A percentile compares a stretch with the other conserved stretches of the same genome.
Conservation (phyloP, 2,888 invertebrate genomes). For the Agriopis aurantiaria region DNA sequence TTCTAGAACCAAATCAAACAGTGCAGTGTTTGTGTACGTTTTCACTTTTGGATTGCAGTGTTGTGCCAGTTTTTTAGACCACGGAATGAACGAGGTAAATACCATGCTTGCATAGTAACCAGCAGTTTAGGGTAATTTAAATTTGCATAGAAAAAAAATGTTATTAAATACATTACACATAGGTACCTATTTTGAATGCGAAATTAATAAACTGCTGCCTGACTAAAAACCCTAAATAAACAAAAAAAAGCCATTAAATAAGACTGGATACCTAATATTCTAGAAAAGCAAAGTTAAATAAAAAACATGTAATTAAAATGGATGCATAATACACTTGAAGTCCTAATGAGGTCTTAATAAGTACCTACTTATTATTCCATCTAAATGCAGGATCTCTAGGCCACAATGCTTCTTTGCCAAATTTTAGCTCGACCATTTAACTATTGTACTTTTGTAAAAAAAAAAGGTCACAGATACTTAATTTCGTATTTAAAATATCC, state of each 20-base stretch:
- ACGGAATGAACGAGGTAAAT: constrained; percentile 42
- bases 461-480: no score
- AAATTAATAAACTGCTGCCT: background rate
- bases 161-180: background rate
- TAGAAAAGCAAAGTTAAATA: no score
- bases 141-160: background rate
- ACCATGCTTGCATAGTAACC: constrained; percentile 25
- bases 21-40: constrained; percentile 58
- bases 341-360: no score
- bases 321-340: no score
- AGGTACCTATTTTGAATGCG: background rate
- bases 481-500: no score
- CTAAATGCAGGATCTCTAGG: no score
- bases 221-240: no score
- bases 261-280: no score
- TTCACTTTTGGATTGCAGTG: constrained; percentile 68
- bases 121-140: background rate
- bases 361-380: no score
- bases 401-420: background rate
- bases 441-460: no score
- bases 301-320: no score
- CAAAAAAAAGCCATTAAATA: no score
- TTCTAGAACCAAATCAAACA: constrained; percentile 40
- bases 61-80: constrained; percentile 51
- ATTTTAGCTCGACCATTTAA: background rate